A percentile compares a stretch with the other conserved stretches of the same genome.
Evolutionary conservation across 2,113 vertebrate genomes (phyloP).

Genomic region (Apistogramma diplotaenia): DNA sequence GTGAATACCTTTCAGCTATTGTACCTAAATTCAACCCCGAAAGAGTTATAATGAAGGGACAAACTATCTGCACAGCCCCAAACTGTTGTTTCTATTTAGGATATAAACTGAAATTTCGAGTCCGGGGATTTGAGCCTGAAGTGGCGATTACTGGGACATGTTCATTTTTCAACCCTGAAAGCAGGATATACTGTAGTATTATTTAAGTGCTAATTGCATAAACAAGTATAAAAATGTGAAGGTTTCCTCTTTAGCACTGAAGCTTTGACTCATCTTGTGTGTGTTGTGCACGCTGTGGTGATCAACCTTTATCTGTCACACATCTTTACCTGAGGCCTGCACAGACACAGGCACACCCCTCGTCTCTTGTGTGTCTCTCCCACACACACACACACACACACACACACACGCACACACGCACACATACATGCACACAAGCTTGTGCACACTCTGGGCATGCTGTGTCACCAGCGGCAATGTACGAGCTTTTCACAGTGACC

Average conservation of each 20-base stretch:
- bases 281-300: background rate
- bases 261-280: background rate
- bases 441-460: background rate
- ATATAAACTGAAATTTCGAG: background rate
- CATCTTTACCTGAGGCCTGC: slow-evolving; percentile 10
- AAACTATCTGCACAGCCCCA: background rate
- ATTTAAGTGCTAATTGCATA: too few species aligned
- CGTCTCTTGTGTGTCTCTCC: background rate
- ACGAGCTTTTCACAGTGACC: slow-evolving; percentile 51
- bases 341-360: background rate
- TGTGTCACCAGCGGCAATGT: slow-evolving; percentile 53
- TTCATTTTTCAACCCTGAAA: too few species aligned
- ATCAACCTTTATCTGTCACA: slow-evolving; percentile 22
- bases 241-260: too few species aligned
- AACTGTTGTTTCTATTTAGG: background rate
- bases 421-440: background rate
- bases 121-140: background rate
- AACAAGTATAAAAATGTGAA: too few species aligned
- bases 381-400: background rate
- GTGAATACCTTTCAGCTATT: background rate
- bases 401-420: background rate
- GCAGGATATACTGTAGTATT: too few species aligned
- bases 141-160: background rate
- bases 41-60: background rate
- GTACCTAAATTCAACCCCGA: background rate